Evolutionary conservation across 1,140 invertebrate species (phyloP).

Genomic region (Pomacea maculata): DNA sequence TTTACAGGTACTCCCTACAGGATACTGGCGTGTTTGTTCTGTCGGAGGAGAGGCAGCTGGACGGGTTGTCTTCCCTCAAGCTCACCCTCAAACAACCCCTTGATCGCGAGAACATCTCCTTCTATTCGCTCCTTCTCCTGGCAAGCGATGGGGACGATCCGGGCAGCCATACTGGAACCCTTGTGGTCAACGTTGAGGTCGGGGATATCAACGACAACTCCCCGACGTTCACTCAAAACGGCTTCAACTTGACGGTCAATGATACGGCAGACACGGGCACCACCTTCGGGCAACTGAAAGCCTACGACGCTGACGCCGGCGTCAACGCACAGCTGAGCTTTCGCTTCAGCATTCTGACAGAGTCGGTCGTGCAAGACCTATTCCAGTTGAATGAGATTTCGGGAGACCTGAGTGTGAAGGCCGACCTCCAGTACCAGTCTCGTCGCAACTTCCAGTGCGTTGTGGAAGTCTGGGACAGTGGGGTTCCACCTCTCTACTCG

Average conservation of each 20-base stretch:
- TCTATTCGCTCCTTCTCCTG: conserved; percentile 86
- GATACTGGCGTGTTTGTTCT: conserved; percentile 67
- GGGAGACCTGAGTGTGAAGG: conserved; percentile 79
- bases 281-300: conserved; percentile 42
- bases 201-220: conserved; percentile 92
- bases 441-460: conserved; percentile 26
- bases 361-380: conserved; percentile 29
- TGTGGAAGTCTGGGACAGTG: conserved; percentile 33
- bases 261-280: conserved; percentile 67
- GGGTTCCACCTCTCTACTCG: conserved; percentile 12
- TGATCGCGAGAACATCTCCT: conserved; percentile 88
- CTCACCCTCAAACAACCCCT: conserved; percentile 63
- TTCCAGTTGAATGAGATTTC: conserved; percentile 86
- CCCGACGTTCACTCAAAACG: conserved; percentile 74
- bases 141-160: conserved; percentile 87
- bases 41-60: conserved; percentile 39
- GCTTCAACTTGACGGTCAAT: conserved; percentile 74
- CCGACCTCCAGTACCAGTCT: conserved; percentile 23
- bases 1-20: conserved; percentile 76
- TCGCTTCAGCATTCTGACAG: conserved; percentile 42
- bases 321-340: conserved; percentile 53
- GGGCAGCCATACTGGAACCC: conserved; percentile 71
- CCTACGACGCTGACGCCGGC: conserved; percentile 52
- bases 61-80: conserved; percentile 45
- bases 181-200: conserved; percentile 48